Evolutionary conservation across 2,888 invertebrate species (phyloP).

Genomic region (Pammene aurita): DNA sequence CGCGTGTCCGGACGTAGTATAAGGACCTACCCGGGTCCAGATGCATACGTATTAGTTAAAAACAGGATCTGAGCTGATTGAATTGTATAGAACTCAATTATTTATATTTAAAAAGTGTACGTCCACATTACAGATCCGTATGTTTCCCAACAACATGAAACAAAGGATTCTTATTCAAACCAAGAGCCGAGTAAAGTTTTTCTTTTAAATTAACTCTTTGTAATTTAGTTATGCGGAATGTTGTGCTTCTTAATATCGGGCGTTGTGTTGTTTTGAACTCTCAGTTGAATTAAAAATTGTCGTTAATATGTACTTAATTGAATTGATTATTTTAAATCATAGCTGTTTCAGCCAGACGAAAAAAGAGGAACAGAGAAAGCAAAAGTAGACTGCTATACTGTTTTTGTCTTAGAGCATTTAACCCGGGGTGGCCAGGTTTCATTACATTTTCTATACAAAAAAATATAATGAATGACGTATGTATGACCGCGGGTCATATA

Average conservation of each 20-base stretch:
- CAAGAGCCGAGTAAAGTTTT: slow-evolving; percentile 27
- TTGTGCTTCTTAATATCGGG: slow-evolving; percentile 16
- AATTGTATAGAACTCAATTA: no score
- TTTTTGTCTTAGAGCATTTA: no score
- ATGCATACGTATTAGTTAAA: no score
- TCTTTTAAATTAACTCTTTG: slow-evolving; percentile 37
- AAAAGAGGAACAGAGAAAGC: background rate
- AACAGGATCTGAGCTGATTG: no score
- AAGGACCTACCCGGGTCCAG: no score
- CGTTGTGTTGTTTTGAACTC: slow-evolving; percentile 25
- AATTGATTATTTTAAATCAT: slow-evolving; percentile 1
- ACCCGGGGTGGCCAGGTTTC: no score
- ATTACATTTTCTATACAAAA: no score
- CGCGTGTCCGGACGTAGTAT: no score
- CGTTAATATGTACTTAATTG: background rate
- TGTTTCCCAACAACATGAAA: slow-evolving; percentile 30
- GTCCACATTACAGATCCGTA: background rate
- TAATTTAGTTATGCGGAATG: slow-evolving; percentile 29
- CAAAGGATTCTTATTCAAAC: slow-evolving; percentile 37
- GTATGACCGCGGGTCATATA: no score
- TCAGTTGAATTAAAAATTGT: slow-evolving; percentile 16
- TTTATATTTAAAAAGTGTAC: background rate
- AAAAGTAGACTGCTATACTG: no score
- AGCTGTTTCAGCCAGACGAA: slow-evolving; percentile 1
- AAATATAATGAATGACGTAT: no score